phyloP scores from a whole-genome alignment of 2,113 vertebrate species.

The Oryzias celebensis region DNA sequence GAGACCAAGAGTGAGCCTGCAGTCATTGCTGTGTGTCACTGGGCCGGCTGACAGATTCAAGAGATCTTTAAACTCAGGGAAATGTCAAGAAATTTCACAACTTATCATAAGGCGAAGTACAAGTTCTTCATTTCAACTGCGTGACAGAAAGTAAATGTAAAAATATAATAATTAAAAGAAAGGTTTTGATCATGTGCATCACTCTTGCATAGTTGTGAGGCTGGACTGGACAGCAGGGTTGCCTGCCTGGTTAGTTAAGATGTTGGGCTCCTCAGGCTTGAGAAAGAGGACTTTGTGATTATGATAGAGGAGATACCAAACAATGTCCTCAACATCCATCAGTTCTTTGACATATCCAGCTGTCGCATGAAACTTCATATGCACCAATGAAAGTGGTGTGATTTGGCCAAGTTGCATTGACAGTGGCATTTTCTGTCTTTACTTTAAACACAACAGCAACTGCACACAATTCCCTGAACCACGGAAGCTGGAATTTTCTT shows the following conservation, averaged over 20 bases:
- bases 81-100: slow-evolving; percentile 83
- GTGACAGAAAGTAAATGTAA: slow-evolving; percentile 56
- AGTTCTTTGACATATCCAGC: slow-evolving; percentile 15
- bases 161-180: too few species aligned
- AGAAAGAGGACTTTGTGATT: slow-evolving; percentile 58
- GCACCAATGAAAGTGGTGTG: slow-evolving; percentile 6
- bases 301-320: too few species aligned
- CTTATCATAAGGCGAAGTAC: slow-evolving; percentile 84
- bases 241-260: slow-evolving; percentile 61
- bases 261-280: slow-evolving; percentile 52
- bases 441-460: slow-evolving; percentile 17
- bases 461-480: not conserved
- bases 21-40: slow-evolving; percentile 87
- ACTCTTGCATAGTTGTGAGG: slow-evolving; percentile 82
- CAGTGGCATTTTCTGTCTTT: slow-evolving; percentile 19
- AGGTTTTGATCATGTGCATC: slow-evolving; percentile 73
- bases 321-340: slow-evolving; percentile 11
- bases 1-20: slow-evolving; percentile 99
- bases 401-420: slow-evolving; percentile 24
- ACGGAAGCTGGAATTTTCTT: slow-evolving; percentile 1
- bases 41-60: slow-evolving; percentile 95
- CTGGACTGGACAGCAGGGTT: slow-evolving; percentile 65
- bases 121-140: slow-evolving; percentile 57
- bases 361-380: not conserved
- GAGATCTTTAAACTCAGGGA: slow-evolving; percentile 89